phyloP scores from a whole-genome alignment of 2,113 vertebrate genomes.

The Orientallactaga bullata region DNA sequence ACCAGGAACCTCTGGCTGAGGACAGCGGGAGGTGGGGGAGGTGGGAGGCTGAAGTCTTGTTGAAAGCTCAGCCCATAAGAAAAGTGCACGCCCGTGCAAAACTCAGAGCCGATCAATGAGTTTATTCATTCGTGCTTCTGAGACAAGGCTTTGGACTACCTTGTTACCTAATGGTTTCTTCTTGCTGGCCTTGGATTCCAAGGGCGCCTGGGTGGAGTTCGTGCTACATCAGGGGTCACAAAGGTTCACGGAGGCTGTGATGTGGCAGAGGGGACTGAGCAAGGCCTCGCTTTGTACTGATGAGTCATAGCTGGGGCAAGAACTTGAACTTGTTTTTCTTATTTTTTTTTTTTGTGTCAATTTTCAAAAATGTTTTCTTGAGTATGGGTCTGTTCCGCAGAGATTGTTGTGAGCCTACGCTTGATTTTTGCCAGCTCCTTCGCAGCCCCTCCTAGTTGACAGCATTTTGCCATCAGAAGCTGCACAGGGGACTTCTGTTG shows the following conservation, averaged over 20 bases:
- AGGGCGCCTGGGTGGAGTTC: background rate
- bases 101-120: background rate
- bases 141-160: background rate
- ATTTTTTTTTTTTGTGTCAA: background rate
- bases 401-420: background rate
- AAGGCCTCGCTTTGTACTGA: background rate
- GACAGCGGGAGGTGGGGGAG: too few species aligned
- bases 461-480: background rate
- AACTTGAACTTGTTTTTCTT: background rate
- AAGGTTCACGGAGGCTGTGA: background rate
- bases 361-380: constrained; percentile 20
- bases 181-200: background rate
- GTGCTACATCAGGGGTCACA: background rate
- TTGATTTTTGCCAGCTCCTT: constrained; percentile 39
- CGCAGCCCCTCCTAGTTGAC: constrained; percentile 52
- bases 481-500: constrained; percentile 59
- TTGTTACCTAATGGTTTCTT: background rate
- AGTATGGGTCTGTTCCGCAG: constrained; percentile 64
- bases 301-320: background rate
- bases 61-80: background rate
- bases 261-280: background rate
- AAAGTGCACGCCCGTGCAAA: background rate
- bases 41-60: too few species aligned
- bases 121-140: background rate
- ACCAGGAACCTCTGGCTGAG: background rate